These are phyloP conservation scores for Manis pentadactyla DNA, from an alignment of 2,797 vertebrate genomes.

Conservation along the genomic window DNA sequence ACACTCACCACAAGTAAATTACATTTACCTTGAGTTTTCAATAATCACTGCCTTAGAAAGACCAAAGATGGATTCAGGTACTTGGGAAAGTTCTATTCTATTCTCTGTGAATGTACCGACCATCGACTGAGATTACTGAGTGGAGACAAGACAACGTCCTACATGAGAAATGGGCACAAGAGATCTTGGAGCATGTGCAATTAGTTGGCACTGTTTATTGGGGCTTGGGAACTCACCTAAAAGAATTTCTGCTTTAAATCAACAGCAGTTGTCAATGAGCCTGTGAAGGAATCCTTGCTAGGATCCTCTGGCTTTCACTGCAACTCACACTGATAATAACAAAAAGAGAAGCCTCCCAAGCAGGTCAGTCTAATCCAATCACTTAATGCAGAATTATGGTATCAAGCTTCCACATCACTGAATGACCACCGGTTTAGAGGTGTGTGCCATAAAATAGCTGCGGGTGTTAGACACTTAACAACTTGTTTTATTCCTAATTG, in stretches of 20 bases:
- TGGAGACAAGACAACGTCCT: constrained; percentile 24
- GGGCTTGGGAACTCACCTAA: constrained; percentile 46
- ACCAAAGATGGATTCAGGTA: constrained; percentile 62
- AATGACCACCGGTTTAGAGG: constrained; percentile 68
- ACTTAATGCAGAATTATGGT: constrained; percentile 61
- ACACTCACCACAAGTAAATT: constrained; percentile 67
- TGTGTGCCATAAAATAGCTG: constrained; percentile 55
- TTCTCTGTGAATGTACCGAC: constrained; percentile 49
- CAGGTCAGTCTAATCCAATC: constrained; percentile 47
- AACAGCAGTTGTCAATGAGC: constrained; percentile 37
- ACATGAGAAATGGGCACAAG: constrained; percentile 12
- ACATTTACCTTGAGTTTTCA: constrained; percentile 72
- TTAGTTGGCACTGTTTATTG: constrained; percentile 44
- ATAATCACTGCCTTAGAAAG: constrained; percentile 64
- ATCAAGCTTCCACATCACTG: constrained; percentile 41
- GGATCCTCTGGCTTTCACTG: constrained; percentile 42
- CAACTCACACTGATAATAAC: constrained; percentile 57
- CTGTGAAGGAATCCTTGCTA: constrained; percentile 49
- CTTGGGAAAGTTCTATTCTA: constrained; percentile 51
- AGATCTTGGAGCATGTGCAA: constrained; percentile 43
- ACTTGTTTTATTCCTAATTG: constrained; percentile 78
- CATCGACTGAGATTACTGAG: constrained; percentile 34
- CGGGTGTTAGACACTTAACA: constrained; percentile 67
- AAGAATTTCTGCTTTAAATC: constrained; percentile 69
- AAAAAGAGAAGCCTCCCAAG: constrained; percentile 47